Conservation (phyloP, 2,888 invertebrate genomes). For the Serrognathus titanus region DNA sequence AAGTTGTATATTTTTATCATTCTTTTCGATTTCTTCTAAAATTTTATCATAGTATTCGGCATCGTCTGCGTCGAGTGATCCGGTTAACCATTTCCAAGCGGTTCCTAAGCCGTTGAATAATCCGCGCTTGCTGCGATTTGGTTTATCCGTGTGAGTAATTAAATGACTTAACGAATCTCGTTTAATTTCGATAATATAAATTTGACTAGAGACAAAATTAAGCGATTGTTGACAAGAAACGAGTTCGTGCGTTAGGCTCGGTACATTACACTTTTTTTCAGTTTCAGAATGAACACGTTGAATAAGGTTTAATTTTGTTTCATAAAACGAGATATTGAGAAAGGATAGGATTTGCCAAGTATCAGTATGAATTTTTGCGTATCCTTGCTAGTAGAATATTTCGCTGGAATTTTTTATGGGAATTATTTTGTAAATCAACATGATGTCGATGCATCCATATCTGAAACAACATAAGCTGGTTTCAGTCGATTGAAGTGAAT, state of each 20-base stretch:
- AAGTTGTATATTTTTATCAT: constrained; percentile 2
- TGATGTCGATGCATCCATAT: background rate
- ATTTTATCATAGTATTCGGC: constrained; percentile 3
- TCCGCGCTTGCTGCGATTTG: background rate
- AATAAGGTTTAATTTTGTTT: background rate
- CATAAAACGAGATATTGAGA: background rate
- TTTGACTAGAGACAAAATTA: background rate
- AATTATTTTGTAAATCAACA: background rate
- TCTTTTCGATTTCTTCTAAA: constrained; percentile 2
- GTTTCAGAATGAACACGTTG: background rate
- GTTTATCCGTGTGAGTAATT: background rate
- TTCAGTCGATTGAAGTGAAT: constrained; percentile 20
- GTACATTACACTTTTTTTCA: background rate
- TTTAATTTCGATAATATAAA: background rate
- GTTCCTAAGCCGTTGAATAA: constrained; percentile 1
- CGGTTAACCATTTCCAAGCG: constrained; percentile 1
- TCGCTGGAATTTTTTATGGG: constrained; percentile 1
- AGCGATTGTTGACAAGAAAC: background rate
- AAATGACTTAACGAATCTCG: background rate
- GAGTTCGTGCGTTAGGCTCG: background rate
- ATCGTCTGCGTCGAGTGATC: background rate
- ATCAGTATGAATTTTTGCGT: background rate
- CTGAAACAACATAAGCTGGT: constrained; percentile 5
- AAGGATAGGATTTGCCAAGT: background rate
- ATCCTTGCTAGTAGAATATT: constrained; percentile 7